Evolutionary conservation across 2,888 invertebrate species (phyloP).

Genomic region (Platynereis dumerilii): DNA sequence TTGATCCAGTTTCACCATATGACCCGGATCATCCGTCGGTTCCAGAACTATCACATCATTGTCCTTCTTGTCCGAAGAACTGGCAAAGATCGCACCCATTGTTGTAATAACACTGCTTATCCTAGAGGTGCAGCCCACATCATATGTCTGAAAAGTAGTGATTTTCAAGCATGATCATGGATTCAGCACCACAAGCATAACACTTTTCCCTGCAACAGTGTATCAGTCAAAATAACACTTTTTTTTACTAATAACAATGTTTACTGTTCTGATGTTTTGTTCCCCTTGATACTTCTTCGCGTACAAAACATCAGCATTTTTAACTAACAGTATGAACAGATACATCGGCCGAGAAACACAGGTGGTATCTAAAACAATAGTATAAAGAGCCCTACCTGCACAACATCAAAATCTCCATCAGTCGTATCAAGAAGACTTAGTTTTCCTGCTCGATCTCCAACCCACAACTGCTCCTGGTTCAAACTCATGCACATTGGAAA

Average conservation of each 20-base stretch:
- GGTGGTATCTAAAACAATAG: too few relatives aligned
- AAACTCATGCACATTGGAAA: slow-evolving; percentile 52
- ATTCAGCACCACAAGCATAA: background rate
- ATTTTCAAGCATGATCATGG: background rate
- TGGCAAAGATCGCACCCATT: slow-evolving; percentile 54
- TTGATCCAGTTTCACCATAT: too few relatives aligned
- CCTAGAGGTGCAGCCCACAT: slow-evolving; percentile 51
- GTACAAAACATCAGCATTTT: too few relatives aligned
- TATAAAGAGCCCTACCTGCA: too few relatives aligned
- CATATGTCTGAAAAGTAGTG: slow-evolving; percentile 44
- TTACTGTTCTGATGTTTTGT: too few relatives aligned
- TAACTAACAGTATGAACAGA: too few relatives aligned
- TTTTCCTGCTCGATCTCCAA: slow-evolving; percentile 51
- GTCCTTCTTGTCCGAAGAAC: slow-evolving; percentile 52
- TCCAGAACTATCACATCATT: slow-evolving; percentile 48
- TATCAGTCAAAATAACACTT: too few relatives aligned
- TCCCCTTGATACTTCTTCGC: too few relatives aligned
- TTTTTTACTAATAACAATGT: too few relatives aligned
- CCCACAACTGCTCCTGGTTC: slow-evolving; percentile 54
- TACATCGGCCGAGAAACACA: too few relatives aligned
- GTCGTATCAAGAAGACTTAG: slow-evolving; percentile 50
- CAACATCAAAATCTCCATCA: slow-evolving; percentile 48
- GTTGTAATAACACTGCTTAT: slow-evolving; percentile 51
- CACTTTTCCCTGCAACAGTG: background rate
- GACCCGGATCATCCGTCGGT: slow-evolving; percentile 45